Conservation (phyloP, 2,797 vertebrate species). For the Sciurus vulgaris region DNA sequence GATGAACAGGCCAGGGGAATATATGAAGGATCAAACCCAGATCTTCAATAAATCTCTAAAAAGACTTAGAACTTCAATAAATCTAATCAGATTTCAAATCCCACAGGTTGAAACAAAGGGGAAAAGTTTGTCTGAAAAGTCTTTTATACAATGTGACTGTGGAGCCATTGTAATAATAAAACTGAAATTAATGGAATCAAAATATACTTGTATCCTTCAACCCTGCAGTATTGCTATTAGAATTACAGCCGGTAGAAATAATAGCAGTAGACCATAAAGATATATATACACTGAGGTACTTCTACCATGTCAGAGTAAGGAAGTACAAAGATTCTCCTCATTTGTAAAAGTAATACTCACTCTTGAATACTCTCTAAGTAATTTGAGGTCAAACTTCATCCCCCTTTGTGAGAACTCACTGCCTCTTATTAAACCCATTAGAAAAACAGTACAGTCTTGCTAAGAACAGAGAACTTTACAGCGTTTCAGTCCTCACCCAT, state of each 20-base stretch:
- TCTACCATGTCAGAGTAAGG: background rate
- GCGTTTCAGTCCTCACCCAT: background rate
- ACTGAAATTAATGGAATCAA: background rate
- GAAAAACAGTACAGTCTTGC: background rate
- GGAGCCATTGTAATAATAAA: background rate
- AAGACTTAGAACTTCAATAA: background rate
- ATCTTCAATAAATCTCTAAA: background rate
- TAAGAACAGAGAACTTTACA: background rate
- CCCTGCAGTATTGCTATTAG: background rate
- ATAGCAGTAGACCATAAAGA: background rate
- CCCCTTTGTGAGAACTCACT: background rate
- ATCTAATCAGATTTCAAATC: background rate
- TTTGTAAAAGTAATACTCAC: background rate
- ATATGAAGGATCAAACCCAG: background rate
- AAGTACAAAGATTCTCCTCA: background rate
- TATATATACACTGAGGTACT: background rate
- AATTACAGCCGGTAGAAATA: background rate
- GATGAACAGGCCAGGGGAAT: background rate
- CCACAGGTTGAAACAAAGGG: background rate
- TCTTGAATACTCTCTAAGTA: background rate
- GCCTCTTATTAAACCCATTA: background rate
- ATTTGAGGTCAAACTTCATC: background rate
- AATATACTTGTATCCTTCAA: background rate
- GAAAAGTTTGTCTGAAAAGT: background rate
- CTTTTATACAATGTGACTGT: slow-evolving; percentile 12